Conservation (phyloP, 2,113 vertebrate species). For the Peucedramus taeniatus region DNA sequence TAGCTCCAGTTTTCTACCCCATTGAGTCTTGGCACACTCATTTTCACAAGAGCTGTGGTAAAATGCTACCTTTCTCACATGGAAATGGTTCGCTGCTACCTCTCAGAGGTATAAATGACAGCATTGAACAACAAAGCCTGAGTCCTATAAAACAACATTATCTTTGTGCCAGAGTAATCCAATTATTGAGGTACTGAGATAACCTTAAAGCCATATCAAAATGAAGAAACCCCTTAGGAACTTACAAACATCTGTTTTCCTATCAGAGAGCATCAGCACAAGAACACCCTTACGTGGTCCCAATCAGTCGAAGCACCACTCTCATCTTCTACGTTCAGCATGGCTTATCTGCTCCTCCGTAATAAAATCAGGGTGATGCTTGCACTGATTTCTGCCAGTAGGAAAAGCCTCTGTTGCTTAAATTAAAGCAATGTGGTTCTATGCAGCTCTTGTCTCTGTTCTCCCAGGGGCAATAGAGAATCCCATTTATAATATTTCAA, state of each 20-base stretch:
- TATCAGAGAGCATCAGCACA: slow-evolving; percentile 13
- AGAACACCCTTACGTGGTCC: not conserved
- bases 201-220: slow-evolving; percentile 7
- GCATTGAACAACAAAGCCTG: not conserved
- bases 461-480: not conserved
- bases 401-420: slow-evolving; percentile 11
- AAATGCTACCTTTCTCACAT: not conserved
- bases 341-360: not conserved
- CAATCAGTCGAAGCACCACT: not conserved
- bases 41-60: not conserved
- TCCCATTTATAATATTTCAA: slow-evolving; percentile 1
- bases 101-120: not conserved
- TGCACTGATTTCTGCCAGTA: not conserved
- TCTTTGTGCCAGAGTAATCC: not conserved
- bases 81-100: not conserved
- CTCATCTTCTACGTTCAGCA: not conserved
- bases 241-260: not conserved
- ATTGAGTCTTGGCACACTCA: not conserved
- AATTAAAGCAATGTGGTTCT: slow-evolving; percentile 8
- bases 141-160: not conserved
- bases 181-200: not conserved
- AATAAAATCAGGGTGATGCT: slow-evolving; percentile 33
- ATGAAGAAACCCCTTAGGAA: slow-evolving; percentile 40
- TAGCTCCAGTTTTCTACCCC: not conserved
- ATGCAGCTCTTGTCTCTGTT: not conserved